Percentiles rank a stretch among this genome's conserved stretches.
These are phyloP conservation scores for Carterocephalus palaemon DNA, from an alignment of 2,888 invertebrate genomes.

Conservation along the genomic window DNA sequence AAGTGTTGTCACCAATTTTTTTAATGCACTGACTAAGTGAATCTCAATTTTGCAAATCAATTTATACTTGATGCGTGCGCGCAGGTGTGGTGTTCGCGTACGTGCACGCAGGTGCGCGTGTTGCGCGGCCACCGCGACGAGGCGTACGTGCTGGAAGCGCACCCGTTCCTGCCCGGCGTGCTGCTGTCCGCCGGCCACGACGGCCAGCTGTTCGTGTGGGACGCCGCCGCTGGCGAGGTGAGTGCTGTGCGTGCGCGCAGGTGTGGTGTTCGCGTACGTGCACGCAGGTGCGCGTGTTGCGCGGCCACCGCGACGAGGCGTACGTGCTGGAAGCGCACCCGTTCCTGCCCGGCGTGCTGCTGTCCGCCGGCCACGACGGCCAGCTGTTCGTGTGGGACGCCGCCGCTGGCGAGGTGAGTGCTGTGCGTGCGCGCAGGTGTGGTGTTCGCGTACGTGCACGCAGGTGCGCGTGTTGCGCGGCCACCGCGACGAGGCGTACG, in stretches of 20 bases:
- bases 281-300: too few relatives aligned
- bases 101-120: too few relatives aligned
- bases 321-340: conserved; percentile 98
- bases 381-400: conserved; percentile 92
- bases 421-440: conserved; percentile 81
- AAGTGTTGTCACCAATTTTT: too few relatives aligned
- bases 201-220: conserved; percentile 93
- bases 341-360: conserved; percentile 85
- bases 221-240: too few relatives aligned
- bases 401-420: too few relatives aligned
- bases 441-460: conserved; percentile 85
- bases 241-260: conserved; percentile 71
- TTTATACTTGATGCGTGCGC: conserved; percentile 52
- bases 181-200: conserved; percentile 97
- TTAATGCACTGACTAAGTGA: too few relatives aligned
- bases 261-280: too few relatives aligned
- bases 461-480: conserved; percentile 84
- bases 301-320: conserved; percentile 94
- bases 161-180: conserved; percentile 89
- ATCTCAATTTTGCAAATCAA: too few relatives aligned
- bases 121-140: conserved; percentile 93
- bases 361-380: conserved; percentile 98
- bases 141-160: conserved; percentile 96
- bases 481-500: conserved; percentile 96
- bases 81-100: too few relatives aligned